phyloP scores from a whole-genome alignment of 2,113 vertebrate species.

The Empidonax alnorum region DNA sequence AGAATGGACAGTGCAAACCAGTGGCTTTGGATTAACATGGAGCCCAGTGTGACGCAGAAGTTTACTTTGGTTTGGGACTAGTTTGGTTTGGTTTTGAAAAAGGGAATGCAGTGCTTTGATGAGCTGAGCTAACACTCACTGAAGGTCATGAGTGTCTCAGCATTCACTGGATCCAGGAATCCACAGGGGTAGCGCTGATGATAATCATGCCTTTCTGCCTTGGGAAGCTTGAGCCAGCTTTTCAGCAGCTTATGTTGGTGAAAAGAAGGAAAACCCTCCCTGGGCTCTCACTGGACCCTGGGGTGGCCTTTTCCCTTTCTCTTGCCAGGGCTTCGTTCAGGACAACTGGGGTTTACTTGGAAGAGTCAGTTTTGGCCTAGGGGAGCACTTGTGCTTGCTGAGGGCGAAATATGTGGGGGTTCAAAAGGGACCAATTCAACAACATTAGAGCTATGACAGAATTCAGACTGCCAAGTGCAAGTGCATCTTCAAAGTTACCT shows the following conservation, averaged over 20 bases:
- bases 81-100: neutral
- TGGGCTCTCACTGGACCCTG: rapidly evolving
- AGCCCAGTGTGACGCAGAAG: neutral
- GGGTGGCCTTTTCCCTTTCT: neutral
- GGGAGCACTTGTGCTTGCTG: neutral
- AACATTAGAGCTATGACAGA: neutral
- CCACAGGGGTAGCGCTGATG: rapidly evolving
- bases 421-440: neutral
- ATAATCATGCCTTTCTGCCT: neutral
- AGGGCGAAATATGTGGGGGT: neutral
- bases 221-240: neutral
- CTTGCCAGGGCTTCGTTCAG: neutral
- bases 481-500: neutral
- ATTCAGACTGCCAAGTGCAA: neutral
- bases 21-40: neutral
- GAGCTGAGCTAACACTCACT: neutral
- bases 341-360: neutral
- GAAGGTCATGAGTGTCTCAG: neutral
- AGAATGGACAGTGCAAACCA: neutral
- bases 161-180: neutral
- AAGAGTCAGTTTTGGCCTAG: neutral
- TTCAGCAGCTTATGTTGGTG: no score
- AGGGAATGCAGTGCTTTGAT: neutral
- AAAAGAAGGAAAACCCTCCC: neutral
- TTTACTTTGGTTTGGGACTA: neutral